Percentiles rank a stretch among this genome's conserved stretches.
phyloP scores from a whole-genome alignment of 2,888 invertebrate species.

The Belgica antarctica region DNA sequence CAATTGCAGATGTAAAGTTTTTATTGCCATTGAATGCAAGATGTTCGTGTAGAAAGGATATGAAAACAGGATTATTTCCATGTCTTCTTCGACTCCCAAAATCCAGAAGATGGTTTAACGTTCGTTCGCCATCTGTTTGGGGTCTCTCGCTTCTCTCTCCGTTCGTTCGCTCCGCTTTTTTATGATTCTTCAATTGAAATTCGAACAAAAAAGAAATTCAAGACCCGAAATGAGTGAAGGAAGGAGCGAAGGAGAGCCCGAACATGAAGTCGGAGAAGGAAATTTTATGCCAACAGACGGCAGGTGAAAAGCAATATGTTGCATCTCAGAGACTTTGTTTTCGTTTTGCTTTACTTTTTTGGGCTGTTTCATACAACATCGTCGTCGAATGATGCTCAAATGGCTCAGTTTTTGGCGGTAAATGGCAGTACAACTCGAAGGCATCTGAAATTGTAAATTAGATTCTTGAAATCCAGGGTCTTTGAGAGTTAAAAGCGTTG shows the following conservation, averaged over 20 bases:
- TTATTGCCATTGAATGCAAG: conserved; percentile 29
- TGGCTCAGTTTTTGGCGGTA: neutral
- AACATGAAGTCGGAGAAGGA: conserved; percentile 11
- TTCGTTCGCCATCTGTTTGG: conserved; percentile 5
- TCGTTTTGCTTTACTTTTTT: conserved; percentile 6
- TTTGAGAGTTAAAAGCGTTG: too few relatives aligned
- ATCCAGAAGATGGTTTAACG: conserved; percentile 20
- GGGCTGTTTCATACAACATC: neutral
- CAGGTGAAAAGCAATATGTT: conserved; percentile 22
- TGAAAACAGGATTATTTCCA: conserved; percentile 27
- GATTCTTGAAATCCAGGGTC: neutral
- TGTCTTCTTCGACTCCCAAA: conserved; percentile 1
- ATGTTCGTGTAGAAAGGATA: conserved; percentile 24
- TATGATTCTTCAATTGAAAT: conserved; percentile 23
- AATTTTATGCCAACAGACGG: conserved; percentile 22
- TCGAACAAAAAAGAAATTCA: conserved; percentile 19
- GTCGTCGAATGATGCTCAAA: neutral
- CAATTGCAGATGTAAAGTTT: conserved; percentile 22
- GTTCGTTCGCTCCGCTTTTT: neutral
- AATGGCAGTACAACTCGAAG: neutral
- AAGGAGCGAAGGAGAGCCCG: conserved; percentile 11
- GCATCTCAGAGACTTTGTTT: conserved; percentile 11
- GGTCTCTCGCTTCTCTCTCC: neutral
- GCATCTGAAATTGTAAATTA: neutral
- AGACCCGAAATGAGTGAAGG: conserved; percentile 1